A percentile compares a stretch with the other conserved stretches of the same genome.
Conservation (phyloP, 2,113 vertebrate species). For the Taurulus bubalis region DNA sequence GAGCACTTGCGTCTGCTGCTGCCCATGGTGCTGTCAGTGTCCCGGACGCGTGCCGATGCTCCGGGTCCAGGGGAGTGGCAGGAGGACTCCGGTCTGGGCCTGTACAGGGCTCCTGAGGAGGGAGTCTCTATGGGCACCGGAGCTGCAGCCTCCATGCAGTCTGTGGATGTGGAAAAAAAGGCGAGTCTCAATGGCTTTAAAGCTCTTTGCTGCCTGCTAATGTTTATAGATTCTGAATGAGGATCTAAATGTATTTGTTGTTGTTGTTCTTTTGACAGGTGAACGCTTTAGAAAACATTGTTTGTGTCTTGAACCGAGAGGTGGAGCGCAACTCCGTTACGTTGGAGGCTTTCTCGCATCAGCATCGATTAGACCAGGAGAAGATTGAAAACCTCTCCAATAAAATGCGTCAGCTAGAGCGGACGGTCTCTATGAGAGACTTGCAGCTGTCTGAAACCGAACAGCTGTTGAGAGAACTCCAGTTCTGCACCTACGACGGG, state of each 20-base stretch:
- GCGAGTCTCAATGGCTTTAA: constrained; percentile 25
- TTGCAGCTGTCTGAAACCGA: constrained; percentile 90
- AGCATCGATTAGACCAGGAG: constrained; percentile 91
- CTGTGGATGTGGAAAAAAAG: constrained; percentile 83
- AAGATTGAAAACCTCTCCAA: constrained; percentile 88
- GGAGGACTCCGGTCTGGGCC: constrained; percentile 79
- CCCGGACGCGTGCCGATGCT: constrained; percentile 37
- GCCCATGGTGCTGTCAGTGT: constrained; percentile 75
- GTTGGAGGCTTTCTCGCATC: constrained; percentile 86
- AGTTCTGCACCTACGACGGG: constrained; percentile 90
- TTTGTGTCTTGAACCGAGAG: constrained; percentile 93
- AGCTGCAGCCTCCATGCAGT: constrained; percentile 51
- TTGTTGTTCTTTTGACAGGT: constrained; percentile 69
- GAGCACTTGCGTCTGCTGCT: constrained; percentile 91
- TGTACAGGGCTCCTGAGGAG: constrained; percentile 81
- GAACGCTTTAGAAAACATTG: constrained; percentile 90
- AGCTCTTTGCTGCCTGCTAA: not conserved
- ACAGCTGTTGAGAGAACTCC: constrained; percentile 85
- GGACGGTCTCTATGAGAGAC: constrained; percentile 88
- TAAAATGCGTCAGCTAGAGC: constrained; percentile 92
- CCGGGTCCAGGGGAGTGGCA: constrained; percentile 68
- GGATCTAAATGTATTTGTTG: not conserved
- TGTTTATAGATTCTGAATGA: not conserved
- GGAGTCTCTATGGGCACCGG: constrained; percentile 24
- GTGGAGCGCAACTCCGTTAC: constrained; percentile 88